Evolutionary conservation across 1,140 invertebrate species (phyloP), one percentile per base, ranked within the genome.

Genomic region (Acromyrmex echinatior): DNA sequence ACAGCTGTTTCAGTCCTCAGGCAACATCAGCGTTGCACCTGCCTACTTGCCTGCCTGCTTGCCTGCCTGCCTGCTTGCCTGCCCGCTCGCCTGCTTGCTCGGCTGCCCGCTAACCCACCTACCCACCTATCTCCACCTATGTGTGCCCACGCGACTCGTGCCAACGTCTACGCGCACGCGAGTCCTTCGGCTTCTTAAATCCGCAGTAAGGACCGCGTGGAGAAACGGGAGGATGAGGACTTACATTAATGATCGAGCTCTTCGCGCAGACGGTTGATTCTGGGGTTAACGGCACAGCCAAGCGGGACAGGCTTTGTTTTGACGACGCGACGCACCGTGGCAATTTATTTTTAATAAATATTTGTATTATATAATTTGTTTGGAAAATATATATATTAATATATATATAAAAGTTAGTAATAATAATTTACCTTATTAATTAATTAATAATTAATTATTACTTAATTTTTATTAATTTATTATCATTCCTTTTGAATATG

Each of bases 1-100:
- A 95, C 95, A 95, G 95, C 95, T 95, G 95, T 93, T 93, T 92
- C 91, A 93, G 92, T 93, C 93, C 93, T 93, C 89, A 90, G 87
- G 92, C 93, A 93, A 94, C 93, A 92, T 93, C 92, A 92, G 92
- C 89, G 92, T 91, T 95, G 93, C 95, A 95, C 95, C 95, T 95
- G 95, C 93, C 92, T 82, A 66, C 86, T 87, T 71, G 78, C 88
- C 31, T 90, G 86, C 65, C 56, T 86, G 89, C 88, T 21, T 81
- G 89, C 89, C 28, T 87, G 80, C 80, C 18, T 73, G 77, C 76
- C 12, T 82, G 87, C 77, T n/a, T 81, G 80, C 76, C 25, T 53
- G 86, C 53, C 18, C 65, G 87, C 62, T n/a, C 35, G 73, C 68
- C 35, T 28, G 84, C 84, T 51, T 73, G 88, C 68, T 31, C 16